These are phyloP conservation scores for Sisor rabdophorus DNA, from an alignment of 2,113 vertebrate species.

Conservation along the genomic window DNA sequence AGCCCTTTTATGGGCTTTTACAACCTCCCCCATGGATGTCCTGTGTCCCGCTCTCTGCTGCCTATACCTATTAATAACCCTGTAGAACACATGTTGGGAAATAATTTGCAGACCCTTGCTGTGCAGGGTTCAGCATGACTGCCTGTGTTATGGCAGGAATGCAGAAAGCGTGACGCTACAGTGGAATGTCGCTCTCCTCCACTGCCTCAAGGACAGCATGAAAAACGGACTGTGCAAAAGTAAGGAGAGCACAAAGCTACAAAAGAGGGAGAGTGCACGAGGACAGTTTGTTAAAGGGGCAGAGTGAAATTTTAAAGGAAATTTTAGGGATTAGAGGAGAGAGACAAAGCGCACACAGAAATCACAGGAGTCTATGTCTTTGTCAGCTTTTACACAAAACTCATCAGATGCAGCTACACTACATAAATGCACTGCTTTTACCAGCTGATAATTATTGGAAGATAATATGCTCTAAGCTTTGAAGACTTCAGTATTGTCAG, in stretches of 20 bases:
- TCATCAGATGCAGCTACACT: constrained; percentile 30
- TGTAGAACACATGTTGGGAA: constrained; percentile 50
- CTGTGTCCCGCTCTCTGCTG: not conserved
- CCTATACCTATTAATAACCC: constrained; percentile 50
- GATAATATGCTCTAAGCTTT: constrained; percentile 31
- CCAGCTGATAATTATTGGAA: constrained; percentile 30
- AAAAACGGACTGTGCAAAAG: constrained; percentile 10
- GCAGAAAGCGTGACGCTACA: constrained; percentile 30
- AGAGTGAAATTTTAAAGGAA: constrained; percentile 2
- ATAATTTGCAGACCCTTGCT: constrained; percentile 46
- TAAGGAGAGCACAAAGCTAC: constrained; percentile 10
- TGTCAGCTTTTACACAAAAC: not conserved
- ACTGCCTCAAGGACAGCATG: constrained; percentile 45
- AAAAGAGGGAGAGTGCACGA: constrained; percentile 11
- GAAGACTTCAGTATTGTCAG: constrained; percentile 19
- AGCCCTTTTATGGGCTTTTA: constrained; percentile 26
- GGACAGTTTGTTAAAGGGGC: constrained; percentile 16
- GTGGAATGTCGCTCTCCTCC: constrained; percentile 23
- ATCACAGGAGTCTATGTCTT: not conserved
- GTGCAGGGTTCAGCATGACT: constrained; percentile 44
- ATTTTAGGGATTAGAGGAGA: not conserved
- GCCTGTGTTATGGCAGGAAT: constrained; percentile 33
- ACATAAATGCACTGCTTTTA: constrained; percentile 30
- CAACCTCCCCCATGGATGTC: constrained; percentile 22
- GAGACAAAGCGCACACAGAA: not conserved